Evolutionary conservation across 2,113 vertebrate species (phyloP).

Genomic region (Pelvicachromis taeniatus): DNA sequence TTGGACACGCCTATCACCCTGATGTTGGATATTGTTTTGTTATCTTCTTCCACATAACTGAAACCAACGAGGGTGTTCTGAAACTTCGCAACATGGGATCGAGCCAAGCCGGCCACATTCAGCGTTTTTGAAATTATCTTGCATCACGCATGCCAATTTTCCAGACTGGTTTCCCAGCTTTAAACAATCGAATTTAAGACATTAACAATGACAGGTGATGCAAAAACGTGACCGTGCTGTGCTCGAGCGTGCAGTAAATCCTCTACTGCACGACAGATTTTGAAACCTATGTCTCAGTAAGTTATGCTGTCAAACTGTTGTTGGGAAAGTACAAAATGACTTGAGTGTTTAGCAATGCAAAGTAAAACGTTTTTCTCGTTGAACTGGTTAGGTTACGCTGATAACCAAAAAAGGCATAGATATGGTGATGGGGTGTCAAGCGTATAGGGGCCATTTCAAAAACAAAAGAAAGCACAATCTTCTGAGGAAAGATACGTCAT

Average conservation of each 20-base stretch:
- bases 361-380: neutral
- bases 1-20: constrained; percentile 10
- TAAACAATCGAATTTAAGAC: neutral
- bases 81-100: neutral
- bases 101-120: neutral
- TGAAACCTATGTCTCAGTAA: neutral
- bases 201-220: neutral
- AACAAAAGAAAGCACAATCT: neutral
- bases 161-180: constrained; percentile 28
- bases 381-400: constrained; percentile 17
- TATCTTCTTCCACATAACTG: neutral
- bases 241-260: neutral
- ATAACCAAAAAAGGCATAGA: neutral
- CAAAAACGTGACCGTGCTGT: neutral
- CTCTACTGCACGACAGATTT: neutral
- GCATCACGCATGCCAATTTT: neutral
- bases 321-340: neutral
- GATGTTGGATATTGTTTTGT: neutral
- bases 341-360: neutral
- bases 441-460: neutral
- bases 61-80: neutral
- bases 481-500: neutral
- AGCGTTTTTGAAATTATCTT: neutral
- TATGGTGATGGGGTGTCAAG: neutral
- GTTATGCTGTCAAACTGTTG: neutral